Conservation (phyloP, 2,888 invertebrate species). For the Balanococcus diminutus region DNA sequence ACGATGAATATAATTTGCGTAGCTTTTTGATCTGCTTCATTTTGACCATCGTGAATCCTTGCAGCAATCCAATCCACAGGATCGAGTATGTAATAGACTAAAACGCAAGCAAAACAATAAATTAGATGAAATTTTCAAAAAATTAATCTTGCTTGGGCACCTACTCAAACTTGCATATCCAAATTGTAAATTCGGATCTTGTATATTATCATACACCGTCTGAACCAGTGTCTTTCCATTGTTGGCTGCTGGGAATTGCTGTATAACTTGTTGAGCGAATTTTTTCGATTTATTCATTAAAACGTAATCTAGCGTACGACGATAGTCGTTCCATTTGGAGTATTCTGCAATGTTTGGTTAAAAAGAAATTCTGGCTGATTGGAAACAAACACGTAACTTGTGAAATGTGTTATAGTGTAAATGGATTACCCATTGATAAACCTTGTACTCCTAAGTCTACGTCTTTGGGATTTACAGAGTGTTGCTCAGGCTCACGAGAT, state of each 20-base stretch:
- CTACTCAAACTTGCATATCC: background rate
- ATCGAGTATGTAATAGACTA: background rate
- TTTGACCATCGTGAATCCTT: background rate
- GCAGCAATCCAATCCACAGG: background rate
- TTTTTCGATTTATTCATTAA: slow-evolving; percentile 11
- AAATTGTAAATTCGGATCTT: background rate
- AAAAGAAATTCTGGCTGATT: too few relatives aligned
- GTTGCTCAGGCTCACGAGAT: background rate
- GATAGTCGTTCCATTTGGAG: background rate
- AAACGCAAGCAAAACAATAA: too few relatives aligned
- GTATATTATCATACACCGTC: background rate
- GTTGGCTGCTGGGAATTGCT: background rate
- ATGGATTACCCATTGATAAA: background rate
- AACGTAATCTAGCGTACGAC: background rate
- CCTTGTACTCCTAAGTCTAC: background rate
- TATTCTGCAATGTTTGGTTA: background rate
- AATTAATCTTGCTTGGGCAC: too few relatives aligned
- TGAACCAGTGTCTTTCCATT: background rate
- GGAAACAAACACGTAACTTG: too few relatives aligned
- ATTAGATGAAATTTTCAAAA: too few relatives aligned
- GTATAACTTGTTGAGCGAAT: background rate
- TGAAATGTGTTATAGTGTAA: background rate
- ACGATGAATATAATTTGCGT: background rate
- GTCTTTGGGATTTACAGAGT: background rate
- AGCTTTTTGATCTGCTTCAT: background rate